Evolutionary conservation across 2,797 vertebrate species (phyloP).

Genomic region (Clarias platycephalus): DNA sequence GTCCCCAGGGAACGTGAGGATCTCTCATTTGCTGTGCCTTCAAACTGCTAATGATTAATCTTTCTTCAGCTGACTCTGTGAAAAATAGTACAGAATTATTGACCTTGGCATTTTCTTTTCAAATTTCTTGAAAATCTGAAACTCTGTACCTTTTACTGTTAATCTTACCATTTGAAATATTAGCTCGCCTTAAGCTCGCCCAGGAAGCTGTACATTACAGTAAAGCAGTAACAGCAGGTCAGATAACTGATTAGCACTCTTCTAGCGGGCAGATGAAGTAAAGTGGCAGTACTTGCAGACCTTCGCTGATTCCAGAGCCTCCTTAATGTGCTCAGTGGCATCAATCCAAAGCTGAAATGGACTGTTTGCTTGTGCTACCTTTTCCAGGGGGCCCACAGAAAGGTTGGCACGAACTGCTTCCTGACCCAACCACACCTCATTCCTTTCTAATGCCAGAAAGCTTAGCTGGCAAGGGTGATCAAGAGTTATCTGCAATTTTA

Average conservation of each 20-base stretch:
- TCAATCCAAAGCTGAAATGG: slow-evolving; percentile 43
- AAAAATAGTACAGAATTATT: neutral
- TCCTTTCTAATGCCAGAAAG: slow-evolving; percentile 27
- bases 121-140: neutral
- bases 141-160: neutral
- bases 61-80: neutral
- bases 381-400: slow-evolving; percentile 11
- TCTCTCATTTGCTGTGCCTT: slow-evolving; percentile 1
- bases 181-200: neutral
- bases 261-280: slow-evolving; percentile 14
- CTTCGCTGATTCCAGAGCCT: neutral
- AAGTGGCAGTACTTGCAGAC: slow-evolving; percentile 14
- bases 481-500: neutral
- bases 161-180: neutral
- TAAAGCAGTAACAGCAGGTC: neutral
- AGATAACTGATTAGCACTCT: slow-evolving; percentile 32
- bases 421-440: slow-evolving; percentile 28
- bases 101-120: neutral
- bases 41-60: neutral
- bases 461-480: slow-evolving; percentile 12
- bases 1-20: neutral
- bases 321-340: slow-evolving; percentile 49
- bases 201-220: slow-evolving; percentile 13
- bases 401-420: slow-evolving; percentile 34
- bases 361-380: slow-evolving; percentile 30